Evolutionary conservation across 2,888 invertebrate genomes (phyloP).

Genomic region (Onchidella celtica): DNA sequence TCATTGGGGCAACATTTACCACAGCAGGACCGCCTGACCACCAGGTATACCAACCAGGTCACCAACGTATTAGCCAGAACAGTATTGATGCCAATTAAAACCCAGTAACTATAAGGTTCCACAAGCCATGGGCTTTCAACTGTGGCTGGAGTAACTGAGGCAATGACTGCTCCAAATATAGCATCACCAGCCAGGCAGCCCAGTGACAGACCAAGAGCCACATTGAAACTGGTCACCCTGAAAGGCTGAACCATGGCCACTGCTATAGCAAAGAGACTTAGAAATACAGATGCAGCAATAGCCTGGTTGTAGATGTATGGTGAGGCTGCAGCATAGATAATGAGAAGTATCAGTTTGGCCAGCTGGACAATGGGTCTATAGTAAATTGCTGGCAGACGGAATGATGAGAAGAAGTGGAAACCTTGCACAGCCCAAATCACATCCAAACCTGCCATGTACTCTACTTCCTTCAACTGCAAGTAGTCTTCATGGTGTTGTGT

Average conservation of each 20-base stretch:
- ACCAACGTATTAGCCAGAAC: constrained; percentile 60
- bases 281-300: constrained; percentile 57
- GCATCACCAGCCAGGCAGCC: constrained; percentile 63
- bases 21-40: constrained; percentile 60
- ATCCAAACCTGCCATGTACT: constrained; percentile 75
- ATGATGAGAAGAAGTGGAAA: constrained; percentile 75
- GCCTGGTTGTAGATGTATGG: constrained; percentile 65
- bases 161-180: constrained; percentile 65
- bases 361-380: constrained; percentile 66
- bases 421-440: constrained; percentile 70
- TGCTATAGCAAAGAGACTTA: constrained; percentile 59
- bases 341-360: constrained; percentile 63
- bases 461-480: constrained; percentile 75
- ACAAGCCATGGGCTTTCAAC: constrained; percentile 65
- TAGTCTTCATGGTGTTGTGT: constrained; percentile 71
- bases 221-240: constrained; percentile 70
- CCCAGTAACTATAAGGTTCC: constrained; percentile 63
- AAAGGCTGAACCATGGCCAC: constrained; percentile 67
- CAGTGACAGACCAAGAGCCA: constrained; percentile 62
- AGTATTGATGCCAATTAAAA: constrained; percentile 61
- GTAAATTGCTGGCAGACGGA: constrained; percentile 67
- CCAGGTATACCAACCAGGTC: constrained; percentile 59
- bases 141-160: constrained; percentile 53
- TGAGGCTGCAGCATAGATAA: constrained; percentile 66
- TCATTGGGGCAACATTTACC: constrained; percentile 58